phyloP scores from a whole-genome alignment of 64 coral and sea anemone genomes.

The Stichodactyla helianthus region DNA sequence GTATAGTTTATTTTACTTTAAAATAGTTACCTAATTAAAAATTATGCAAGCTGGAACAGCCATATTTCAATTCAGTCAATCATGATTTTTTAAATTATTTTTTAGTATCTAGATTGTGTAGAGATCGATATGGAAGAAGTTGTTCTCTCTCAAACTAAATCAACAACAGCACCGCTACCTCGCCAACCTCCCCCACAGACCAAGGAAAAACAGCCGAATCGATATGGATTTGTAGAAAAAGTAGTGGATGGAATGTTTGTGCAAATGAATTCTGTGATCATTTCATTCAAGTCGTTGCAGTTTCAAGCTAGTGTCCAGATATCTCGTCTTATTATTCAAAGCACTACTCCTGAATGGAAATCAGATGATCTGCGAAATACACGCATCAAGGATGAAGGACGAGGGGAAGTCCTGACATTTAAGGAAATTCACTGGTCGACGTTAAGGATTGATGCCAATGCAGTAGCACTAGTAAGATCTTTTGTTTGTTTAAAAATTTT shows the following conservation, averaged over 20 bases:
- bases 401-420: conserved; percentile 85
- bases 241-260: conserved; percentile 99
- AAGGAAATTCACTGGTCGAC: conserved; percentile 94
- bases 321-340: conserved; percentile 77
- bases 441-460: conserved; percentile 91
- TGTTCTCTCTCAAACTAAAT: neutral
- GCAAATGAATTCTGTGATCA: conserved; percentile 90
- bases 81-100: neutral
- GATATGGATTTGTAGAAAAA: conserved; percentile 98
- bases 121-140: conserved; percentile 64
- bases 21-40: too few relatives aligned
- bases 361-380: conserved; percentile 73
- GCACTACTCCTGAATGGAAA: conserved; percentile 82
- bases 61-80: neutral
- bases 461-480: conserved; percentile 49
- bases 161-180: conserved; percentile 6
- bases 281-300: conserved; percentile 86
- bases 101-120: conserved; percentile 70
- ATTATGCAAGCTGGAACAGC: neutral
- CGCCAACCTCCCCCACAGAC: conserved; percentile 13
- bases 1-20: too few relatives aligned
- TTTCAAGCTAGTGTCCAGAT: conserved; percentile 94
- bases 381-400: conserved; percentile 76
- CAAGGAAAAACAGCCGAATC: conserved; percentile 66
- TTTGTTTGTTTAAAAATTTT: neutral